These are phyloP conservation scores for Periophthalmus magnuspinnatus DNA, from an alignment of 2,797 vertebrate genomes.

Conservation along the genomic window DNA sequence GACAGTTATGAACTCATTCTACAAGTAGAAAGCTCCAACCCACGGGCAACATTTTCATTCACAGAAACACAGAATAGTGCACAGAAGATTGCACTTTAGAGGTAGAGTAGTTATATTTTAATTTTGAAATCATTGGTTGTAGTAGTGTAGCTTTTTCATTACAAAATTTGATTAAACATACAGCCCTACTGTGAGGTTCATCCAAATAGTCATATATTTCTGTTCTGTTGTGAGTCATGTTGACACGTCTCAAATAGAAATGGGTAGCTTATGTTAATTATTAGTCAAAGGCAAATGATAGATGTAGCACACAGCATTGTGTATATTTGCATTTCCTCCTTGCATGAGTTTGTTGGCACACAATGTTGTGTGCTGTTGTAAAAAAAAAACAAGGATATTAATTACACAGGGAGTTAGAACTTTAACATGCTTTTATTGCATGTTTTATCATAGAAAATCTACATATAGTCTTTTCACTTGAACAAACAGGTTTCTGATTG, in stretches of 20 bases:
- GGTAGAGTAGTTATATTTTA: too few species aligned
- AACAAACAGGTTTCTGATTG: conserved; percentile 85
- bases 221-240: neutral
- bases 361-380: conserved; percentile 8
- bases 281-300: conserved; percentile 50
- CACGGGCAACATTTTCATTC: too few species aligned
- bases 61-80: too few species aligned
- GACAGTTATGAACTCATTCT: too few species aligned
- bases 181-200: neutral
- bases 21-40: too few species aligned
- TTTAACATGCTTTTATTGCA: neutral
- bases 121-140: too few species aligned
- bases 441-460: neutral
- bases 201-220: neutral
- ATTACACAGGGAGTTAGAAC: neutral
- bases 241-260: neutral
- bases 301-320: neutral
- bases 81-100: too few species aligned
- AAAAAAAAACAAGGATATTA: conserved; percentile 10
- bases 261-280: conserved; percentile 27
- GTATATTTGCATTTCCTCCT: conserved; percentile 34
- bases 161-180: neutral
- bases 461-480: neutral
- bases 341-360: conserved; percentile 1
- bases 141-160: neutral